Evolutionary conservation across 1,140 invertebrate genomes (phyloP).

Genomic region (Scylla paramamosain): DNA sequence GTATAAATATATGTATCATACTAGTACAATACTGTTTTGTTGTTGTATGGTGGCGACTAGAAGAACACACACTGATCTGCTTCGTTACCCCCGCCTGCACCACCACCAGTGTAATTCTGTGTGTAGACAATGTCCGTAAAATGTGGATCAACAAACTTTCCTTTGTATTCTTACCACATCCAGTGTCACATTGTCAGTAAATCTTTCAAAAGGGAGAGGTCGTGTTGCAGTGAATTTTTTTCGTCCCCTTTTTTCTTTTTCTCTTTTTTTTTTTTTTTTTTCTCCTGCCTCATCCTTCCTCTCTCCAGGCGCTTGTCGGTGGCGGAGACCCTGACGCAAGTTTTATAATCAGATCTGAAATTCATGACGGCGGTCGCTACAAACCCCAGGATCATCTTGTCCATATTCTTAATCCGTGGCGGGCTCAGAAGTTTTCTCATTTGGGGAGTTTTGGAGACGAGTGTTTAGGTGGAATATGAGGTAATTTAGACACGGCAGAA

Average conservation of each 20-base stretch:
- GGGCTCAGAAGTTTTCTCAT: slow-evolving; percentile 52
- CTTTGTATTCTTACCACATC: neutral
- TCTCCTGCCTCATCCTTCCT: neutral
- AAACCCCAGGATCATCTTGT: slow-evolving; percentile 50
- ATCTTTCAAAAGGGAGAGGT: neutral
- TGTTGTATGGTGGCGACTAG: too few relatives aligned
- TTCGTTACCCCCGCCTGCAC: neutral
- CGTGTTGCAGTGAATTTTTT: slow-evolving; percentile 1
- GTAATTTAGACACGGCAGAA: neutral
- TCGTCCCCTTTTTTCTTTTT: neutral
- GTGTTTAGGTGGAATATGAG: slow-evolving; percentile 52
- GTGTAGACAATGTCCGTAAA: neutral
- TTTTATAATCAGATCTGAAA: slow-evolving; percentile 55
- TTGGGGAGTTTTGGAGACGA: slow-evolving; percentile 48
- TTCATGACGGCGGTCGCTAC: slow-evolving; percentile 39
- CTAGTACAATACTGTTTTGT: too few relatives aligned
- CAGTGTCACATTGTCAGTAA: neutral
- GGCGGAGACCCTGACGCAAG: slow-evolving; percentile 26
- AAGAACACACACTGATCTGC: too few relatives aligned
- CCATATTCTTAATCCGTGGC: slow-evolving; percentile 50
- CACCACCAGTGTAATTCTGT: neutral
- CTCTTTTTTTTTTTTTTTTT: neutral
- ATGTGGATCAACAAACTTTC: neutral
- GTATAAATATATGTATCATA: too few relatives aligned
- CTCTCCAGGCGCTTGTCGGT: neutral